Percentiles rank a stretch among this genome's conserved stretches.
Evolutionary conservation across 1,140 invertebrate genomes (phyloP).

Genomic region (Elysia chlorotica): DNA sequence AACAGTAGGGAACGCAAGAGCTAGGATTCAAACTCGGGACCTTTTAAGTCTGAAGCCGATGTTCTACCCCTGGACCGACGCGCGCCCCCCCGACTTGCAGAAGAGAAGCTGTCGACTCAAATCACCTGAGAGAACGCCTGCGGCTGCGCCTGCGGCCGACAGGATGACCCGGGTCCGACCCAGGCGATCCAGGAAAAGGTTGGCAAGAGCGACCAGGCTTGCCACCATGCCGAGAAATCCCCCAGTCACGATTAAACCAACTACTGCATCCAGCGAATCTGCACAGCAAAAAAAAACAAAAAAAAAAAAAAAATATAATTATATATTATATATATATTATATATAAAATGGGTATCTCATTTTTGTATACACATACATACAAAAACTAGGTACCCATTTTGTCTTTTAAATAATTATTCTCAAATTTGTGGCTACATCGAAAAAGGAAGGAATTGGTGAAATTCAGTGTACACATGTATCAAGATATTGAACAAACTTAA

Average conservation of each 20-base stretch:
- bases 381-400: background rate
- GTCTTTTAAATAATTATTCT: background rate
- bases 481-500: no score
- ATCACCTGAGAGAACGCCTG: background rate
- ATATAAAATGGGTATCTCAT: background rate
- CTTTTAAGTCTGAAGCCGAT: no score
- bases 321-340: background rate
- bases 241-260: constrained; percentile 8
- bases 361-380: background rate
- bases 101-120: no score
- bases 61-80: no score
- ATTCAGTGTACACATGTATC: no score
- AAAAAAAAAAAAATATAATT: no score
- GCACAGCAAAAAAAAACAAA: background rate
- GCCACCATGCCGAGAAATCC: background rate
- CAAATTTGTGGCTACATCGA: background rate
- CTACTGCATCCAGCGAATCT: constrained; percentile 3
- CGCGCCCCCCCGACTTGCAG: no score
- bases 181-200: background rate
- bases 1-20: no score
- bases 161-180: background rate
- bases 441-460: no score
- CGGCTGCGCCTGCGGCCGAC: background rate
- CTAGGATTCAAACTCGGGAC: no score
- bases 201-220: background rate